Evolutionary conservation across 1,140 invertebrate genomes (phyloP), one percentile per base, ranked within the genome.

Genomic region (Probaryconus sp.): DNA sequence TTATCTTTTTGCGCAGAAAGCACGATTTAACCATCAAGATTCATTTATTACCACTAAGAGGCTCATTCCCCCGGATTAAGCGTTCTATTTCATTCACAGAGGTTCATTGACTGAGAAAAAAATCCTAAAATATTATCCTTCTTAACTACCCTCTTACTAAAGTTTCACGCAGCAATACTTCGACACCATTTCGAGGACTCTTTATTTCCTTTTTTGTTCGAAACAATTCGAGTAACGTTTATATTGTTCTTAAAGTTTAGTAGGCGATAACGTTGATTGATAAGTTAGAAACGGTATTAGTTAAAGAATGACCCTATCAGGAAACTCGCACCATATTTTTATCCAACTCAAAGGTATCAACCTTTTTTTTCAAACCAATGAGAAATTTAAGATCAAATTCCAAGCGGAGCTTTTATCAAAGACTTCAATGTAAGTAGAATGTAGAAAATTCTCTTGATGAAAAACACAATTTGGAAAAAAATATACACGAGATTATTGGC

Each of bases 31-130:
- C 48, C 31, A 43, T 50, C 30, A 51, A 43, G 30, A 58, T 58
- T 58, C 64, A 68, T 68, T 58, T 68, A 68, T 68, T 68, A 68
- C 33, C 53, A 28, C 45, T 68, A 58, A 58, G 16, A 53, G 40
- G 65, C 31, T 69, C 55, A 47, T 69, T 61, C 65, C 20, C n/a
- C 13, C 43, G 53, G 64, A 68, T 67, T 67, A 58, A 50, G 35
- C 24, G n/a, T 50, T 48, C 16, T 48, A 51, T 58, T 60, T 60
- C 53, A 69, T 58, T 60, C 55, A 60, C 37, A 35, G 18, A 38
- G 10, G 31, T 67, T 50, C 51, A 50, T 48, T 67, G 31, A 48
- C 33, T 14, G 2, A 33, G 47, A 45, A 67, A 56, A 50, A 67
- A 67, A 56, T 67, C 43, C 24, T 67, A 45, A 67, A 55, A 67